A percentile compares a stretch with the other conserved stretches of the same genome.
Evolutionary conservation across 2,797 vertebrate species (phyloP).

Genomic region (Anguilla megastoma): DNA sequence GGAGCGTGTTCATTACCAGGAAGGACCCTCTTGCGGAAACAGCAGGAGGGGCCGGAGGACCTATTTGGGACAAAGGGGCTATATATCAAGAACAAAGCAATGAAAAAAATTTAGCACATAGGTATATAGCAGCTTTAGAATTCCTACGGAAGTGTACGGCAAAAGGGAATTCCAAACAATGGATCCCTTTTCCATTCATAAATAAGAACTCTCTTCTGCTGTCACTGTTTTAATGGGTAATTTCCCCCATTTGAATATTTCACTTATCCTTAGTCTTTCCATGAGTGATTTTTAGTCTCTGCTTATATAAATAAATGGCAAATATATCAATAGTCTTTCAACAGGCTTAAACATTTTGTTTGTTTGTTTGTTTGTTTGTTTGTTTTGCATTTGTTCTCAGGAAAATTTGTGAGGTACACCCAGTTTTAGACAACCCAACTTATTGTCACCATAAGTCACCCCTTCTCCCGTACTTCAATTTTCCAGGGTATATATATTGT

Average conservation of each 20-base stretch:
- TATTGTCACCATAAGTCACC: neutral
- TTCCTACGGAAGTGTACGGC: slow-evolving; percentile 29
- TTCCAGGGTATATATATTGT: neutral
- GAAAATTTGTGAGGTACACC: neutral
- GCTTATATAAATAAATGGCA: neutral
- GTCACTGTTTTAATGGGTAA: neutral
- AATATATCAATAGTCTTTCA: neutral
- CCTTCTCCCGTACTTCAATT: neutral
- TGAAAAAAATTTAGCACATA: slow-evolving; percentile 35
- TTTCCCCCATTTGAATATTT: neutral
- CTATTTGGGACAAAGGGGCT: slow-evolving; percentile 45
- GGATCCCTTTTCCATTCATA: slow-evolving; percentile 26
- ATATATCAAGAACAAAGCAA: slow-evolving; percentile 55
- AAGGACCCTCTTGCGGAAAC: slow-evolving; percentile 55
- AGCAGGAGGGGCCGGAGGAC: slow-evolving; percentile 51
- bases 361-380: neutral
- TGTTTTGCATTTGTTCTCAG: neutral
- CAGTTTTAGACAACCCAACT: neutral
- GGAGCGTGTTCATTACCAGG: slow-evolving; percentile 53
- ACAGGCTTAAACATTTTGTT: neutral
- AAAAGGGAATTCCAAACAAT: slow-evolving; percentile 3
- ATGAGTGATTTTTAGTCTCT: neutral
- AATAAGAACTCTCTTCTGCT: neutral
- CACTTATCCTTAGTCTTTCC: neutral
- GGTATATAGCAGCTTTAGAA: slow-evolving; percentile 37